Evolutionary conservation across 1,140 invertebrate genomes (phyloP).

Genomic region (Wiebesia pumilae): DNA sequence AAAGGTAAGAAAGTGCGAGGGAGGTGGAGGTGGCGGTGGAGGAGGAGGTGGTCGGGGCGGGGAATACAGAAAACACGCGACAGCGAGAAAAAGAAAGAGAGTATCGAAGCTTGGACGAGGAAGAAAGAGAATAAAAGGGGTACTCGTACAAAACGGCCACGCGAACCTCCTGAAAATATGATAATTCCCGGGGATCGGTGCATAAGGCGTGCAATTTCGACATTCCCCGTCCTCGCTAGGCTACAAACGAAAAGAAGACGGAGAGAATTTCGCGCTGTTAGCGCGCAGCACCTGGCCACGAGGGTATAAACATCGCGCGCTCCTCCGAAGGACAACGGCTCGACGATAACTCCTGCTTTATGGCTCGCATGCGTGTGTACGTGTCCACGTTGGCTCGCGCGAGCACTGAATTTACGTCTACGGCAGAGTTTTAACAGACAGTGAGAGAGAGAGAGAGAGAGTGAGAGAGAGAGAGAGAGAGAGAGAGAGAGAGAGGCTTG

Average conservation of each 20-base stretch:
- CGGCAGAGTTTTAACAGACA: conserved; percentile 32
- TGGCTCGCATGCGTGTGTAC: conserved; percentile 51
- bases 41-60: too few relatives aligned
- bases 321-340: conserved; percentile 55
- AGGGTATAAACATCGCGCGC: conserved; percentile 14
- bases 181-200: conserved; percentile 26
- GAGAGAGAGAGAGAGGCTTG: neutral
- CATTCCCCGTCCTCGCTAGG: neutral
- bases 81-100: neutral
- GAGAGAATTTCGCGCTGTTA: neutral
- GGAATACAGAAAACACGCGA: too few relatives aligned
- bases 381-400: conserved; percentile 44
- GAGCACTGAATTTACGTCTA: conserved; percentile 60
- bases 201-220: conserved; percentile 25
- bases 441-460: neutral
- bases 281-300: neutral
- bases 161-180: conserved; percentile 33
- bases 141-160: neutral
- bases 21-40: too few relatives aligned
- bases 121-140: neutral
- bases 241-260: neutral
- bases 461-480: neutral
- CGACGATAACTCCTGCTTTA: conserved; percentile 63
- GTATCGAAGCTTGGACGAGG: neutral
- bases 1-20: neutral